Conservation (phyloP, 1,140 invertebrate species). For the Dendroctonus ponderosae region DNA sequence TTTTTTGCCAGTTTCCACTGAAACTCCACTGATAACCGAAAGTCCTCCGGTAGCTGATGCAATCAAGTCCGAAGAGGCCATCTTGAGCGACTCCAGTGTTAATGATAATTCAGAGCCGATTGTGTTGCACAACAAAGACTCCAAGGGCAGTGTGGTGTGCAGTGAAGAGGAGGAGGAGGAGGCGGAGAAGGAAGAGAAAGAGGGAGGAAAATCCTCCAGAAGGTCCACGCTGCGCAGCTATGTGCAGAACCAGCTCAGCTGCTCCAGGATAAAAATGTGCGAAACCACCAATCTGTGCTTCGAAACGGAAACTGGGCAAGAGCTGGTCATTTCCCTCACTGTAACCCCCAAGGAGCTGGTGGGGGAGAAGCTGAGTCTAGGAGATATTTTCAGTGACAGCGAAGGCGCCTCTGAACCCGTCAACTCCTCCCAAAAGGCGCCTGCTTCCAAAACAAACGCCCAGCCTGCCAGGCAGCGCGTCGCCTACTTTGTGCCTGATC, state of each 20-base stretch:
- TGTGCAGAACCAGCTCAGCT: not conserved
- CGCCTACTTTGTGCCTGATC: conserved; percentile 12
- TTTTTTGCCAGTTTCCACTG: too few relatives aligned
- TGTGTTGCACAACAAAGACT: conserved; percentile 20
- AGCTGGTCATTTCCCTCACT: conserved; percentile 33
- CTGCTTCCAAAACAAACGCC: not conserved
- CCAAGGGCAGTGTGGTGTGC: conserved; percentile 1
- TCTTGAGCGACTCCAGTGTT: too few relatives aligned
- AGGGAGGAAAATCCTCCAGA: not conserved
- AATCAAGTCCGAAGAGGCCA: too few relatives aligned
- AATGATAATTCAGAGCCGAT: conserved; percentile 3
- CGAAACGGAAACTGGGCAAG: conserved; percentile 29
- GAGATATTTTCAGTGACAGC: conserved; percentile 32
- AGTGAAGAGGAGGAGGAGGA: conserved; percentile 9
- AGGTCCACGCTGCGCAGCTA: not conserved
- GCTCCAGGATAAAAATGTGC: conserved; percentile 26
- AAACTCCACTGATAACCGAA: not conserved
- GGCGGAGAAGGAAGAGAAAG: conserved; percentile 14
- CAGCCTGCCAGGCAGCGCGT: conserved; percentile 1
- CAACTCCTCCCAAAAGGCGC: too few relatives aligned
- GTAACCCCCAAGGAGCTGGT: conserved; percentile 27
- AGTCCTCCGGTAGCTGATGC: too few relatives aligned
- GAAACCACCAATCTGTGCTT: conserved; percentile 33
- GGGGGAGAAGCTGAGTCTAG: conserved; percentile 5
- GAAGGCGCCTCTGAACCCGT: not conserved